Evolutionary conservation across 2,888 invertebrate genomes (phyloP), one percentile per base, ranked within the genome.

Genomic region (Euproctis similis): DNA sequence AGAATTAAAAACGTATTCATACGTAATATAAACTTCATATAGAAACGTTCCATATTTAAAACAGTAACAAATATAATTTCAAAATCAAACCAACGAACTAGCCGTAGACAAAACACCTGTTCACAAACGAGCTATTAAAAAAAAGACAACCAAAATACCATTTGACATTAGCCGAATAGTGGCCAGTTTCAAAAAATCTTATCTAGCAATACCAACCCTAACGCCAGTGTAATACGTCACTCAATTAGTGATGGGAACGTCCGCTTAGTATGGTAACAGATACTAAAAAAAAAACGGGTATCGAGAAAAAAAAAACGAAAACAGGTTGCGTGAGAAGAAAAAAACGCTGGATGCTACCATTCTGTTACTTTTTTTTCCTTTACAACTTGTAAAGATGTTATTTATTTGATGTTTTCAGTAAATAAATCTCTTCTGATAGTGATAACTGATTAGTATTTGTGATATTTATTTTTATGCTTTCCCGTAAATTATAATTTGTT

Each of bases 241-340:
- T 26, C 25, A 24, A 8, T 33, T 42, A 47, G 45, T 34, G 39
- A 28, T n/a, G 45, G 18, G 42, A 33, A 27, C 18, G 21, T 13
- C 3, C 6, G 25, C 7, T 26, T n/a, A 13, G 6, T 40, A 10
- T 38, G 33, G 48, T 46, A 28, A 27, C 19, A 26, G 34, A 46
- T 48, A 42, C 30, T 26, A 35, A 47, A 42, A 39, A 44, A n/a
- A n/a, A 48, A 49, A 42, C 31, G 30, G 33, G 47, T 51, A 37
- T 36, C 28, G 37, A 39, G 56, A 64, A 56, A 64, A 62, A 64
- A 56, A 64, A 62, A 60, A 46, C 32, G 34, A 25, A 44, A 57
- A 66, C 62, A 60, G 47, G 61, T 63, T 62, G 54, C 48, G 55
- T 62, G 60, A 39, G 53, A 50, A 62, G 59, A 58, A 69, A 70